Conservation (phyloP, 2,797 vertebrate species). For the Sphenodon punctatus region DNA sequence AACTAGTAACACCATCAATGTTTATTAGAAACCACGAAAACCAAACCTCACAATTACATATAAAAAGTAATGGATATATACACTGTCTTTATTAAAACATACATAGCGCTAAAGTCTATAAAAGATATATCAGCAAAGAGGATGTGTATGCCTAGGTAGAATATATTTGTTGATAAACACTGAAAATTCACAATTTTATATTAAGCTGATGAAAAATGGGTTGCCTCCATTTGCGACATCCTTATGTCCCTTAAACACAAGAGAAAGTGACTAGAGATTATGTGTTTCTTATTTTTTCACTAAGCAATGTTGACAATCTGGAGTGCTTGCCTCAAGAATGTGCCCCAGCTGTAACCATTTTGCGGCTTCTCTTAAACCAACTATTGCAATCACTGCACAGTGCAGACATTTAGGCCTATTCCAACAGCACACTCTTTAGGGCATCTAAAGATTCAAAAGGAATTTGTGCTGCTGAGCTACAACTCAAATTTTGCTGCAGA, state of each 20-base stretch:
- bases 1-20: conserved; percentile 96
- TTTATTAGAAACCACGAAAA: conserved; percentile 89
- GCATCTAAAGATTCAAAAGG: conserved; percentile 64
- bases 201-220: conserved; percentile 49
- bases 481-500: conserved; percentile 72
- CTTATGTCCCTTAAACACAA: conserved; percentile 40
- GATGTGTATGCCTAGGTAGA: neutral
- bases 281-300: conserved; percentile 49
- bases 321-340: conserved; percentile 66
- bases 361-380: conserved; percentile 69
- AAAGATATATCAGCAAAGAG: conserved; percentile 49
- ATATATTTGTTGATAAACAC: conserved; percentile 24
- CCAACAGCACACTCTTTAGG: conserved; percentile 49
- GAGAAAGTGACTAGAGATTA: conserved; percentile 41
- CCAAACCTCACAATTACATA: conserved; percentile 75
- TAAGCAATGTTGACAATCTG: conserved; percentile 57
- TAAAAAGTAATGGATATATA: conserved; percentile 76
- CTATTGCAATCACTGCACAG: conserved; percentile 54
- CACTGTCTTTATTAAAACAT: conserved; percentile 72
- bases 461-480: conserved; percentile 67
- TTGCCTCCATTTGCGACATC: conserved; percentile 49
- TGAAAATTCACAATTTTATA: conserved; percentile 46
- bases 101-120: conserved; percentile 47
- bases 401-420: conserved; percentile 58
- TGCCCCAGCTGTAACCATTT: conserved; percentile 62